Evolutionary conservation across 2,113 vertebrate species (phyloP).

Genomic region (Neodontobutis hainanensis): DNA sequence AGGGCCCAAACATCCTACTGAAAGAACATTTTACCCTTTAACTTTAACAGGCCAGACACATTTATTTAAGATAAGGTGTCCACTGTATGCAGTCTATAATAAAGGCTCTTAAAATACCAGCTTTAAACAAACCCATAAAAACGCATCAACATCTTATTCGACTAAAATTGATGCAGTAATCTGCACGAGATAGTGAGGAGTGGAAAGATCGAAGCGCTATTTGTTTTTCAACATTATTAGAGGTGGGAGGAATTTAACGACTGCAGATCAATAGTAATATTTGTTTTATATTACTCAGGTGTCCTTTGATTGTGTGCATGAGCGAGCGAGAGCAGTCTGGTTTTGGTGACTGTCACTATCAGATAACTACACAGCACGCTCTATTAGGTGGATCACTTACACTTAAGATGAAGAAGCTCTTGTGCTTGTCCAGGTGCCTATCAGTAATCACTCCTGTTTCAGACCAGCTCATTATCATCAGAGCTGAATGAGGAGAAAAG

Average conservation of each 20-base stretch:
- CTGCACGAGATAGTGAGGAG: constrained; percentile 59
- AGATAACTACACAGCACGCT: constrained; percentile 54
- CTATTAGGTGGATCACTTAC: constrained; percentile 65
- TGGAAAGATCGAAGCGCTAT: constrained; percentile 42
- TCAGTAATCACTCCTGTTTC: constrained; percentile 54
- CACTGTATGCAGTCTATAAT: constrained; percentile 47
- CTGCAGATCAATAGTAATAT: constrained; percentile 73
- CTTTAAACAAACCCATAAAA: constrained; percentile 55
- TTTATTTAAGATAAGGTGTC: constrained; percentile 14
- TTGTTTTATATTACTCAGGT: constrained; percentile 72
- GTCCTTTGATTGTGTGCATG: constrained; percentile 66
- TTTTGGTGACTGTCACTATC: constrained; percentile 65
- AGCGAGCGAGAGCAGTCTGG: constrained; percentile 50
- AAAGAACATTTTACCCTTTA: neutral
- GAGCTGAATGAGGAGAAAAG: constrained; percentile 26
- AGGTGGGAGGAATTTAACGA: constrained; percentile 68
- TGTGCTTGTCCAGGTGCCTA: constrained; percentile 44
- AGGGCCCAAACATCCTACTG: constrained; percentile 15
- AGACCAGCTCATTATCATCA: constrained; percentile 52
- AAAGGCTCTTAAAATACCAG: constrained; percentile 37
- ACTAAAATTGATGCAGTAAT: constrained; percentile 59
- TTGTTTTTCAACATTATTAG: constrained; percentile 64
- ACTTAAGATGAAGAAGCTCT: constrained; percentile 62
- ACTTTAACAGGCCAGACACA: constrained; percentile 19
- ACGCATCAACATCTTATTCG: constrained; percentile 62